A percentile compares a stretch with the other conserved stretches of the same genome.
These are phyloP conservation scores for Caranx melampygus DNA, from an alignment of 2,113 vertebrate genomes.

Conservation along the genomic window DNA sequence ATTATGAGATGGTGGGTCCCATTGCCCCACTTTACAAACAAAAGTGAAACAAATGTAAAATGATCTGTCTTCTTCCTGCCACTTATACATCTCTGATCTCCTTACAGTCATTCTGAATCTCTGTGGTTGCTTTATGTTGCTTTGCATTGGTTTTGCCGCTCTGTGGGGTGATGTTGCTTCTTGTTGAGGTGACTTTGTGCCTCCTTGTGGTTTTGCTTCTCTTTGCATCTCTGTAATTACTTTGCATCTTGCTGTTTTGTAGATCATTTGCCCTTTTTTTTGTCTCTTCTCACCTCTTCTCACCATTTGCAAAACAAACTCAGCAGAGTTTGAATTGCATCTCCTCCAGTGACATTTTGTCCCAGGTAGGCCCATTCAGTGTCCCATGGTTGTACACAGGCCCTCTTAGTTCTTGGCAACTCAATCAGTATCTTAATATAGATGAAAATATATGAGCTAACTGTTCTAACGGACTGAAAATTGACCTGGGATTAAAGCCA, in stretches of 20 bases:
- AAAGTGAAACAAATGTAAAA: neutral
- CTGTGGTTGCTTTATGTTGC: neutral
- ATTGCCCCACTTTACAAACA: neutral
- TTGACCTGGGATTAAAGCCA: neutral
- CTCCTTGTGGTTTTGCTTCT: neutral
- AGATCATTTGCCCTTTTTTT: too few species aligned
- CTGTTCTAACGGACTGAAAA: neutral
- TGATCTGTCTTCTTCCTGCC: neutral
- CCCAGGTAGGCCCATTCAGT: neutral
- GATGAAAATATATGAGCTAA: constrained; percentile 1
- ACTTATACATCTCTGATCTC: neutral
- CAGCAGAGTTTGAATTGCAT: too few species aligned
- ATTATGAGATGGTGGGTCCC: neutral
- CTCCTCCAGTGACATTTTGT: neutral
- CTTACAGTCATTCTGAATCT: too few species aligned
- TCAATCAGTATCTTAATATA: neutral
- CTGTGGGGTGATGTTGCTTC: neutral
- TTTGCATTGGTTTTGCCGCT: neutral
- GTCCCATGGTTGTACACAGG: neutral
- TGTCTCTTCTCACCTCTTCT: too few species aligned
- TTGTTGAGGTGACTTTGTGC: neutral
- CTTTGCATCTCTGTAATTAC: too few species aligned
- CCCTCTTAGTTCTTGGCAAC: neutral
- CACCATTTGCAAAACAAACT: too few species aligned
- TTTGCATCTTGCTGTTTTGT: too few species aligned